Evolutionary conservation across 2,888 invertebrate species (phyloP).

Genomic region (Ennomos fuscantarius): DNA sequence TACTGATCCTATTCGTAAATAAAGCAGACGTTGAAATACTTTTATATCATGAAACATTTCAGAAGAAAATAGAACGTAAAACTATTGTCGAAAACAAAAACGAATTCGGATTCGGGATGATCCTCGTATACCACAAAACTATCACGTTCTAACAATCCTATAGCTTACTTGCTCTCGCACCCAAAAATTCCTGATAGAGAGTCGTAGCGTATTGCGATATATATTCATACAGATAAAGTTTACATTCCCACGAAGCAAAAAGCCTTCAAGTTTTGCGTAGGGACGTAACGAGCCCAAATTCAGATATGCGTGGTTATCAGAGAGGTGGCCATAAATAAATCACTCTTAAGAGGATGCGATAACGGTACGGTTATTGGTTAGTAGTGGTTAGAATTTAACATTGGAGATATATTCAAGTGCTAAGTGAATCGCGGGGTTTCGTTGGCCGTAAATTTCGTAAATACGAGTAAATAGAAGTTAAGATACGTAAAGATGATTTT

Average conservation of each 20-base stretch:
- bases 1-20: no score
- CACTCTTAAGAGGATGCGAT: conserved; percentile 60
- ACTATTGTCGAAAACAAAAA: conserved; percentile 14
- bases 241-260: conserved; percentile 16
- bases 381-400: conserved; percentile 26
- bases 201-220: conserved; percentile 15
- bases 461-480: neutral
- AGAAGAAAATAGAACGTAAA: neutral
- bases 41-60: no score
- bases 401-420: conserved; percentile 5
- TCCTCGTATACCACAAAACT: conserved; percentile 23
- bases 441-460: conserved; percentile 10
- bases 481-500: neutral
- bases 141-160: conserved; percentile 24
- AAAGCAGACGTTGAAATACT: no score
- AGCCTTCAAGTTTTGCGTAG: conserved; percentile 26
- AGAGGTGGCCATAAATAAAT: conserved; percentile 65
- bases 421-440: conserved; percentile 2
- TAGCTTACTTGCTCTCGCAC: conserved; percentile 25
- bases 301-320: conserved; percentile 63
- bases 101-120: conserved; percentile 21
- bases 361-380: conserved; percentile 57
- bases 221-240: conserved; percentile 16
- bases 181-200: neutral
- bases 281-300: conserved; percentile 47